Percentiles rank a stretch among this genome's conserved stretches.
These are phyloP conservation scores for Homarus gammarus DNA, from an alignment of 2,888 invertebrate species.

Conservation along the genomic window DNA sequence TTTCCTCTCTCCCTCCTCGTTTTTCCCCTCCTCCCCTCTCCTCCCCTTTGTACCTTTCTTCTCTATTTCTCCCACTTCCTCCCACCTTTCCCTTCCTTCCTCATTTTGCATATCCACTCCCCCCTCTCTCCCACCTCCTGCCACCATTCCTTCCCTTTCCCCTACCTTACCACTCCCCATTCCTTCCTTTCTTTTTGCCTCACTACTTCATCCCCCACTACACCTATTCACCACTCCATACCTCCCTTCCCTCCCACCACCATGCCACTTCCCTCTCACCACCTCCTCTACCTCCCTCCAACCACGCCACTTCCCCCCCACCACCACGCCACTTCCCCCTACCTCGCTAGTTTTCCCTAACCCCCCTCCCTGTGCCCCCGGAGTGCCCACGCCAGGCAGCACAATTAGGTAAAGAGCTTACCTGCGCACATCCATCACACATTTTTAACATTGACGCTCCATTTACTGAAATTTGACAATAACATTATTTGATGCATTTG, in stretches of 20 bases:
- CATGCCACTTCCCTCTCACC: too few relatives aligned
- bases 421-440: conserved; percentile 38
- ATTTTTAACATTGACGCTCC: conserved; percentile 36
- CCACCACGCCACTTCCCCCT: too few relatives aligned
- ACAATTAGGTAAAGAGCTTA: conserved; percentile 49
- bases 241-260: too few relatives aligned
- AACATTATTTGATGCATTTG: conserved; percentile 32
- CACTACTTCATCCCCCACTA: too few relatives aligned
- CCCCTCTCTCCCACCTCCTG: neutral
- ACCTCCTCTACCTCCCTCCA: too few relatives aligned
- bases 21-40: neutral
- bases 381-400: neutral
- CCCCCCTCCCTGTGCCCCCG: neutral
- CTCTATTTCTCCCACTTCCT: neutral
- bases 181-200: neutral
- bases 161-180: neutral
- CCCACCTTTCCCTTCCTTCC: neutral
- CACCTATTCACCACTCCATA: too few relatives aligned
- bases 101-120: neutral
- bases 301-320: neutral
- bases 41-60: neutral
- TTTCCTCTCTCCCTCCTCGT: neutral
- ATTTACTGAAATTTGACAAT: conserved; percentile 38
- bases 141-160: neutral
- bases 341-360: neutral